phyloP scores from a whole-genome alignment of 2,888 invertebrate species.

The Allacma fusca region DNA sequence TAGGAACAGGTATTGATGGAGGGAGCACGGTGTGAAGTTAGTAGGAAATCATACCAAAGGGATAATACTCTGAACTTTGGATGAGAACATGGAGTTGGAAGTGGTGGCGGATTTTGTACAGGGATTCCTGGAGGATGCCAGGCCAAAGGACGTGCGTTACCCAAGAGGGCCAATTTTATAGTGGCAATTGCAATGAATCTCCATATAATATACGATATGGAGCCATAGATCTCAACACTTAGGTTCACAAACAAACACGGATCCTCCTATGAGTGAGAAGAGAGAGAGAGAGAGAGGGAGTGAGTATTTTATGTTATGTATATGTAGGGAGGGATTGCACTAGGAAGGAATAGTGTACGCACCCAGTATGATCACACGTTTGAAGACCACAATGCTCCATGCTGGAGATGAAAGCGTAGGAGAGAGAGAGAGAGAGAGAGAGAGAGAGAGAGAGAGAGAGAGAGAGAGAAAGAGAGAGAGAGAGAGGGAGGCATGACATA shows the following conservation, averaged over 20 bases:
- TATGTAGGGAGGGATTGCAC: too few species aligned
- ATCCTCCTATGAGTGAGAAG: not conserved
- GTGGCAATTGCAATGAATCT: slow-evolving; percentile 56
- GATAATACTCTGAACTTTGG: not conserved
- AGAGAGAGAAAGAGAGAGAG: too few species aligned
- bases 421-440: slow-evolving; percentile 33
- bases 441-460: too few species aligned
- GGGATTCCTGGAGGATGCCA: not conserved
- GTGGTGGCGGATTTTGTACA: not conserved
- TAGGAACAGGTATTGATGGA: not conserved
- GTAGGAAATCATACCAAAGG: not conserved
- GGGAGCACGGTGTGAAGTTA: not conserved
- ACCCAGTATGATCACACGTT: too few species aligned
- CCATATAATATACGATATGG: slow-evolving; percentile 52
- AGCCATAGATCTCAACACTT: slow-evolving; percentile 39
- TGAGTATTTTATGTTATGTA: not conserved
- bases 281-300: not conserved
- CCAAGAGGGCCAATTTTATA: slow-evolving; percentile 43
- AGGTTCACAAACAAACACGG: slow-evolving; percentile 38
- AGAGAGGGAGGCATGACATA: slow-evolving; percentile 25
- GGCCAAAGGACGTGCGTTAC: slow-evolving; percentile 5
- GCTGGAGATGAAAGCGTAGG: not conserved
- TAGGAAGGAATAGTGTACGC: too few species aligned
- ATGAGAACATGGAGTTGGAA: not conserved
- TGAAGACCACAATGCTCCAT: not conserved